These are phyloP conservation scores for Crotalus helleri DNA, from an alignment of 2,113 vertebrate genomes.

Conservation along the genomic window DNA sequence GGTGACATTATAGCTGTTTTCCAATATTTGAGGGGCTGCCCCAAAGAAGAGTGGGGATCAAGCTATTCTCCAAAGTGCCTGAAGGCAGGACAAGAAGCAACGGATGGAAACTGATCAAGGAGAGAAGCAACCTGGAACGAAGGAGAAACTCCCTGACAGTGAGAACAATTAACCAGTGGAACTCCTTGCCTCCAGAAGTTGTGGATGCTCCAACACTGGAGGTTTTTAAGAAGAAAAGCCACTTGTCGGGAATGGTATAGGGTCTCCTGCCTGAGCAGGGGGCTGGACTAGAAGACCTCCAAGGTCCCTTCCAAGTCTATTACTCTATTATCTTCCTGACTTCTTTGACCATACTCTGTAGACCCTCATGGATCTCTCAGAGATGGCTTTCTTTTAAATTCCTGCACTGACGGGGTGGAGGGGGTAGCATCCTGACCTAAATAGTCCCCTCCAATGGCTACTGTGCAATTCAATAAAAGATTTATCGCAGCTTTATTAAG, in stretches of 20 bases:
- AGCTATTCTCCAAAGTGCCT: background rate
- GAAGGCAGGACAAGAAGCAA: background rate
- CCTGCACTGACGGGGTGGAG: background rate
- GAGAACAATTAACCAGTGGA: too few species aligned
- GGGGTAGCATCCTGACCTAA: background rate
- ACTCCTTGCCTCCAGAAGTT: too few species aligned
- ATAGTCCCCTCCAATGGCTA: background rate
- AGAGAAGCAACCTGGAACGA: too few species aligned
- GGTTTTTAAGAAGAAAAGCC: too few species aligned
- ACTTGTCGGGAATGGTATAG: too few species aligned
- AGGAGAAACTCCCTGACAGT: too few species aligned
- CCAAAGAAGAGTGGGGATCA: background rate
- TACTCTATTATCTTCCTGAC: background rate
- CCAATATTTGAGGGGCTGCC: too few species aligned
- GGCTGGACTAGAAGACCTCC: too few species aligned
- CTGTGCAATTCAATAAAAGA: background rate
- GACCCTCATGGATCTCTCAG: background rate
- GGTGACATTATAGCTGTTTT: too few species aligned
- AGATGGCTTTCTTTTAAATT: background rate
- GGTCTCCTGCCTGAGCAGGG: too few species aligned
- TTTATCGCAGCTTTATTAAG: background rate
- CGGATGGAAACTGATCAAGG: background rate
- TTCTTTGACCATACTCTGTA: background rate
- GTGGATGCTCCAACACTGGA: too few species aligned
- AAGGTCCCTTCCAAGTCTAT: background rate